Evolutionary conservation across 2,888 invertebrate genomes (phyloP), one percentile per base, ranked within the genome.

Genomic region (Andrena trimmerana): DNA sequence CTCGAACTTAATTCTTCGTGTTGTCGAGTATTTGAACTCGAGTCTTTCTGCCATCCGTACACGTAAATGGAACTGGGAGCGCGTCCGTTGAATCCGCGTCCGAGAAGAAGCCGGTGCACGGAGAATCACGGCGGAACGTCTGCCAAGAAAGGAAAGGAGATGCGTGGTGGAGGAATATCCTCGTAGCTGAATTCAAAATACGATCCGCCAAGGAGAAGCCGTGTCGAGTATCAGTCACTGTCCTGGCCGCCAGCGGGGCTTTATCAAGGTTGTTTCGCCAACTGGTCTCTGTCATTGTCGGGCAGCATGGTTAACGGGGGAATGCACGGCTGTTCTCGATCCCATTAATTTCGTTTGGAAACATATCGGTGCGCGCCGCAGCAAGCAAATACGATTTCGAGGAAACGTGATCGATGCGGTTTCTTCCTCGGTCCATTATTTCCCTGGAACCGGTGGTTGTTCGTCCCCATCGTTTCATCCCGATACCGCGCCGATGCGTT

Each of bases 241-340:
- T 91, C 89, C 85, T 33, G 72, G 67, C 79, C 65, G 81, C 81
- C 85, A 52, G n/a, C 74, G 78, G 71, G 84, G 85, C 84, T 87
- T 88, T 86, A 86, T 88, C 87, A 81, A 80, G 86, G 86, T 91
- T 91, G 90, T 90, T 91, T 90, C 86, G 85, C 90, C 89, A 90
- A 90, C 89, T 90, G 85, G 90, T 86, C 91, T 91, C 84, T 88
- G 86, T 91, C 91, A 91, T 90, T 91, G 91, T 91, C 91, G 86
- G 84, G 85, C 87, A 76, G 48, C 74, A 54, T 24, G 68, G 83
- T 76, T 78, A 68, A 77, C 75, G 77, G 65, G 69, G 69, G 62
- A 78, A 75, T 52, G 74, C 73, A 62, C 73, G 72, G 63, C 75
- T 73, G 78, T 76, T 66, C 78, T 67, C 59, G 63, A 75, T 76